Evolutionary conservation across 2,797 vertebrate species (phyloP).

Genomic region (Perdix hodgsoniae): DNA sequence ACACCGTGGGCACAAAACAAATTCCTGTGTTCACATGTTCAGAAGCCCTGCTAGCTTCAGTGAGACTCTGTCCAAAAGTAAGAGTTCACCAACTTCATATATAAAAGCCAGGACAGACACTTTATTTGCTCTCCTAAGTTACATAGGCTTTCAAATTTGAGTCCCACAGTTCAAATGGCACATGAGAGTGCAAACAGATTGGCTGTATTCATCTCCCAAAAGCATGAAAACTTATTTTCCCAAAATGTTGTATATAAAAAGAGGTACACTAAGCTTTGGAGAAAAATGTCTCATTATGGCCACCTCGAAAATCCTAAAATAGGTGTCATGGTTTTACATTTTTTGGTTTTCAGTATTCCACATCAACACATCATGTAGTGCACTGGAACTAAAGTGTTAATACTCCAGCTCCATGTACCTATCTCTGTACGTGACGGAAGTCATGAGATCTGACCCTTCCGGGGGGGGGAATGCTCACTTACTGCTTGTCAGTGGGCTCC

Average conservation of each 20-base stretch:
- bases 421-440: no score
- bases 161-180: conserved; percentile 22
- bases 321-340: no score
- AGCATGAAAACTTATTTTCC: conserved; percentile 36
- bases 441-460: no score
- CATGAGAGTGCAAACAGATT: conserved; percentile 51
- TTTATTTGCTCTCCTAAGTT: neutral
- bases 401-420: no score
- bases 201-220: conserved; percentile 8
- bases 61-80: neutral
- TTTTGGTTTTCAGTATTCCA: no score
- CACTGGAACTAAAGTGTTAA: no score
- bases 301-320: conserved; percentile 7
- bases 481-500: no score
- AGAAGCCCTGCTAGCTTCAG: neutral
- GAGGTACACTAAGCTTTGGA: conserved; percentile 17
- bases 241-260: conserved; percentile 37
- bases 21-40: neutral
- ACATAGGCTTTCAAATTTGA: conserved; percentile 29
- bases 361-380: no score
- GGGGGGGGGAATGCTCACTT: no score
- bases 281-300: neutral
- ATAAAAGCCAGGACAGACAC: neutral
- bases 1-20: neutral
- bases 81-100: neutral